These are phyloP conservation scores for Rhynchomys soricoides DNA, from an alignment of 2,113 vertebrate genomes.

Conservation along the genomic window DNA sequence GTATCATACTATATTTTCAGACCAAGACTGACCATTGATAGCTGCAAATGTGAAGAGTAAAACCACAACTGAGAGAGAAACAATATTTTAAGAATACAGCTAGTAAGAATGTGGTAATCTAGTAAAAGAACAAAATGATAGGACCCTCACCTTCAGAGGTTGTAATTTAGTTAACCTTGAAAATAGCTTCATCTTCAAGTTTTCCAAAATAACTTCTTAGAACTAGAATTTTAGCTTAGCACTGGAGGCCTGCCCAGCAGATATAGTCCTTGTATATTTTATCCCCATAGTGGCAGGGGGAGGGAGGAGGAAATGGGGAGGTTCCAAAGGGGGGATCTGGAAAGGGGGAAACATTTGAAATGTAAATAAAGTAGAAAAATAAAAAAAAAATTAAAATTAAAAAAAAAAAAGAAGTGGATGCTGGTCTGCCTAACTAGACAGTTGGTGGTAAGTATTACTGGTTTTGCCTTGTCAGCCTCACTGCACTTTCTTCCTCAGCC, in stretches of 20 bases:
- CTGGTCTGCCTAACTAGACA: background rate
- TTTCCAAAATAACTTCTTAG: background rate
- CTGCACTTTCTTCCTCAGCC: background rate
- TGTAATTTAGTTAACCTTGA: background rate
- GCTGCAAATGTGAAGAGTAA: background rate
- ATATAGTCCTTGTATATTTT: background rate
- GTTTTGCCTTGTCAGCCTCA: background rate
- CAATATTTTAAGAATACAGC: background rate
- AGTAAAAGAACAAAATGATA: background rate
- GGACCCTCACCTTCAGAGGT: background rate
- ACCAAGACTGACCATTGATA: background rate
- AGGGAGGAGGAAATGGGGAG: too few species aligned
- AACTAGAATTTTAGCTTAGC: background rate
- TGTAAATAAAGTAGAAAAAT: too few species aligned
- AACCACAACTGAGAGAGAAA: background rate
- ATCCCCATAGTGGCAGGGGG: too few species aligned
- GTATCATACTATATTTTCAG: background rate
- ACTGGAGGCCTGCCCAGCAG: background rate
- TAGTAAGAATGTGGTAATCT: background rate
- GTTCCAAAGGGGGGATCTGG: too few species aligned
- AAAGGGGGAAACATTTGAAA: too few species aligned
- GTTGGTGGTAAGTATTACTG: background rate
- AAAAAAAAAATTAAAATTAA: too few species aligned
- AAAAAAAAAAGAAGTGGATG: too few species aligned
- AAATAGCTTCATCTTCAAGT: conserved; percentile 14